Base-by-base conservation (phyloP, 2,113 vertebrate species). In the Rhinolophus sinicus region DNA sequence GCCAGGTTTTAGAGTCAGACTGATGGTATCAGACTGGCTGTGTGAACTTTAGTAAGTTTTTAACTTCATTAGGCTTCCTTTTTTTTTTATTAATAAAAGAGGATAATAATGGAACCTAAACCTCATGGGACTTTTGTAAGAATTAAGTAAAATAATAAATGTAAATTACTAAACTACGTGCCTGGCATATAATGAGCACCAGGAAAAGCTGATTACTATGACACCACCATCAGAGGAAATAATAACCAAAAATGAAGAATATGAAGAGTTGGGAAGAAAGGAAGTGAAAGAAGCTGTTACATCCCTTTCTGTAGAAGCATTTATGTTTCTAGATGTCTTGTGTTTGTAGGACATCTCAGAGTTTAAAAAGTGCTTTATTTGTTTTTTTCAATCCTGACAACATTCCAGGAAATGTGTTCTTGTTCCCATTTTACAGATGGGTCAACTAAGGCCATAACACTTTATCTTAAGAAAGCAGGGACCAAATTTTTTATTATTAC, bases 31-130 rank as follows among this genome's bases (percentile, higher is more conserved):
- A 87, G 58, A 76, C 38, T 84, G 69, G 40, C 60, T 67, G 3
- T 75, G 47, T 92, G 75, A 70, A 0, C 62, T 88, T 87, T 58
- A 69, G 69, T 73, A 88, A 73, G 30, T 85, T 82, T 91, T 64
- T 73, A 94, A 86, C 50, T 9, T 93, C 54, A 58, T 52, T 16
- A 33, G 13, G 19, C 30, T 52, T 90, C 56, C 38, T n/a, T 76
- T 83, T 60, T 28, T 80, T 85, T 56, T 87, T 54, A 75, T 50
- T 69, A 75, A 86, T 44, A 44, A 90, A 82, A 89, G 64, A 93
- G 14, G n/a, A 78, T 92, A 56, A 85, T 54, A 92, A 92, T 62
- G 83, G 56, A 94, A 64, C 10, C 35, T 90, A 84, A 93, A 62
- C 7, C 50, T 90, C 16, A 77, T 54, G 44, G 75, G 9, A 81